These are phyloP conservation scores for Dendrocincla tyrannina DNA, from an alignment of 2,797 vertebrate species.

Conservation along the genomic window DNA sequence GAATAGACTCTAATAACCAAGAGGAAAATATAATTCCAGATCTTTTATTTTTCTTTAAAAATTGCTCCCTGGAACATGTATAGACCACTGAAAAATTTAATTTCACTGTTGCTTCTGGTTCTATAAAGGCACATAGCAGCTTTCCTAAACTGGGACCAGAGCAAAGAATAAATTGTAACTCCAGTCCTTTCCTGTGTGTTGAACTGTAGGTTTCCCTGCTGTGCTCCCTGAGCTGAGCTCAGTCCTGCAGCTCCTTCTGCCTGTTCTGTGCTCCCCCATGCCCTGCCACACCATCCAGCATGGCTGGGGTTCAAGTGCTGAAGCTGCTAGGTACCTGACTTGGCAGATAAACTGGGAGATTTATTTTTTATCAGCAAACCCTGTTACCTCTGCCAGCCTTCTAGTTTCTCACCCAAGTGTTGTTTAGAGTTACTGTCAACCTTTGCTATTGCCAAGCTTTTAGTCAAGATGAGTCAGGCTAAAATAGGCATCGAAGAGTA, in stretches of 20 bases:
- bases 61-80: not conserved
- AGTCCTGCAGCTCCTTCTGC: not conserved
- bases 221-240: not conserved
- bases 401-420: conserved; percentile 23
- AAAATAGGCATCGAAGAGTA: conserved; percentile 35
- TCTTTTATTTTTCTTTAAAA: not conserved
- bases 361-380: not conserved
- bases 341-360: not conserved
- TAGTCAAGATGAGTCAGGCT: conserved; percentile 51
- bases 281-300: not conserved
- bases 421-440: conserved; percentile 42
- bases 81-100: not conserved
- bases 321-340: not conserved
- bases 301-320: not conserved
- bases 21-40: not conserved
- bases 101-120: not conserved
- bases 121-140: not conserved
- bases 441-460: conserved; percentile 47
- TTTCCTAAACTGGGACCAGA: not conserved
- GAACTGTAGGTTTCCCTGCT: not conserved
- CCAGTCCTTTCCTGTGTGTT: not conserved
- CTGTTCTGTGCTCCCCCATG: not conserved
- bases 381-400: conserved; percentile 28
- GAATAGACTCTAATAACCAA: not conserved
- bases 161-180: not conserved